Conservation (phyloP, 1,140 invertebrate genomes). For the Drosophila arawakana region DNA sequence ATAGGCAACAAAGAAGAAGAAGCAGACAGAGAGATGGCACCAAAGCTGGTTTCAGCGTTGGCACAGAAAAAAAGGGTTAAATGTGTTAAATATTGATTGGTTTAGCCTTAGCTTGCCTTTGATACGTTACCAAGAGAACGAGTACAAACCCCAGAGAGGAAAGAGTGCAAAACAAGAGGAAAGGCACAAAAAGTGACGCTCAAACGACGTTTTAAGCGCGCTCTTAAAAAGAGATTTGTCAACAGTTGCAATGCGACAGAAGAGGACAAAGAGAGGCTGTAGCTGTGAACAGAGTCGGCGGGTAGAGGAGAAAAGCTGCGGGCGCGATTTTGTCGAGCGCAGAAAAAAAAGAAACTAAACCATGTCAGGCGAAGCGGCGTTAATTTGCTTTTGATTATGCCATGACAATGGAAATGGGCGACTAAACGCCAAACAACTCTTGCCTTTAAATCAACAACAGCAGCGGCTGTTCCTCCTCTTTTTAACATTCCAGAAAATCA, state of each 20-base stretch:
- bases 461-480: neutral
- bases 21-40: conserved; percentile 17
- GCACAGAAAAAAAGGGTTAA: conserved; percentile 61
- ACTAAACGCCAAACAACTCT: conserved; percentile 35
- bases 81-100: conserved; percentile 81
- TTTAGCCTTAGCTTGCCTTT: conserved; percentile 51
- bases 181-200: conserved; percentile 18
- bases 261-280: neutral
- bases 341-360: conserved; percentile 39
- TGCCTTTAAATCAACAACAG: conserved; percentile 18
- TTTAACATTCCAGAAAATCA: neutral
- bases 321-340: conserved; percentile 28
- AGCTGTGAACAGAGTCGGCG: neutral
- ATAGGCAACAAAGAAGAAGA: conserved; percentile 13
- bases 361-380: conserved; percentile 53
- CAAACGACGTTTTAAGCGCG: conserved; percentile 82
- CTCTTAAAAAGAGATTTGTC: conserved; percentile 83
- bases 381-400: conserved; percentile 80
- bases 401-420: conserved; percentile 58
- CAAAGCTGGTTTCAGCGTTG: conserved; percentile 38
- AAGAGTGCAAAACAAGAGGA: conserved; percentile 24
- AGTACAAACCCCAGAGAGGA: conserved; percentile 22
- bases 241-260: conserved; percentile 77
- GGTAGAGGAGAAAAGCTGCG: conserved; percentile 14
- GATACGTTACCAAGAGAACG: conserved; percentile 27